phyloP scores from a whole-genome alignment of 2,888 invertebrate species.

The Acanthosoma haemorrhoidale region DNA sequence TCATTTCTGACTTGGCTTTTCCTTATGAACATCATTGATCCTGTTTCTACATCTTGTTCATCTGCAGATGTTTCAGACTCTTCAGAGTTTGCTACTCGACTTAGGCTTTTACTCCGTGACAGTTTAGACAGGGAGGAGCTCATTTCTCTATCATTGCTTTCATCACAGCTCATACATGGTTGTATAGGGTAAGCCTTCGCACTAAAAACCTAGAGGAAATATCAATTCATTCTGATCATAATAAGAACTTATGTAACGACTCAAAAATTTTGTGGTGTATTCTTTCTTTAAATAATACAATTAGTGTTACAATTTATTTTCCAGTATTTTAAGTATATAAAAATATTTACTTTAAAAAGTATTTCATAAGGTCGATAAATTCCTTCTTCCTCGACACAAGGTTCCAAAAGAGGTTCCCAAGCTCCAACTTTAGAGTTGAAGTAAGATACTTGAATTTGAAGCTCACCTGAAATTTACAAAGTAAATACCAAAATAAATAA shows the following conservation, averaged over 20 bases:
- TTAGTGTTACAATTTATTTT: background rate
- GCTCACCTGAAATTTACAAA: constrained; percentile 43
- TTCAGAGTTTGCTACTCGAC: constrained; percentile 30
- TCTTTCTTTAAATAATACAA: no score
- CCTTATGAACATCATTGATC: constrained; percentile 55
- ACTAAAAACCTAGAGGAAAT: constrained; percentile 47
- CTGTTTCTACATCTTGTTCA: constrained; percentile 52
- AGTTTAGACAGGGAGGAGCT: constrained; percentile 46
- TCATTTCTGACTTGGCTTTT: constrained; percentile 33
- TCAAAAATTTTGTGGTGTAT: no score
- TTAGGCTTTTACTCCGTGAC: constrained; percentile 30
- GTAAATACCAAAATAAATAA: background rate
- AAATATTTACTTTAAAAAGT: constrained; percentile 52
- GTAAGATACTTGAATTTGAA: constrained; percentile 54
- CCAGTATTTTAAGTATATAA: background rate
- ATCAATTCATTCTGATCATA: no score
- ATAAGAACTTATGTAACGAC: no score
- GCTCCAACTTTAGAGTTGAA: constrained; percentile 63
- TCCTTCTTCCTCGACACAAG: constrained; percentile 61
- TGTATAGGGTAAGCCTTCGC: constrained; percentile 57
- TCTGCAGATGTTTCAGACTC: constrained; percentile 57
- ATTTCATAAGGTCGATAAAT: constrained; percentile 68
- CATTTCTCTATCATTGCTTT: constrained; percentile 44
- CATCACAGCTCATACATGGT: constrained; percentile 43
- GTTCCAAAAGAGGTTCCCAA: constrained; percentile 83